Conservation (phyloP, 2,888 invertebrate species). For the Phrixothrix hirtus region DNA sequence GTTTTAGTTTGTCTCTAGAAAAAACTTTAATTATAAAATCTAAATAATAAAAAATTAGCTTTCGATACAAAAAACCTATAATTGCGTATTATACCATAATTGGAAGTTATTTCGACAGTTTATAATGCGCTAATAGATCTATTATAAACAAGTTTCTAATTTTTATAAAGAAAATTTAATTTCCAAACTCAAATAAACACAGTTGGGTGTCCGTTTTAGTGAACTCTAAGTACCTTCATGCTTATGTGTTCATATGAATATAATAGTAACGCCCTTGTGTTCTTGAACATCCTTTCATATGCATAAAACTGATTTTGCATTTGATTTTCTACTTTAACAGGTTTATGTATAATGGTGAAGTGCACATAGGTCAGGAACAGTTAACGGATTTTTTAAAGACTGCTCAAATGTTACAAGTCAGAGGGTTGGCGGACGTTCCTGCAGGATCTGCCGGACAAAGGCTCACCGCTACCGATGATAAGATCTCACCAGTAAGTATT, state of each 20-base stretch:
- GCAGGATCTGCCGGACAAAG: slow-evolving; percentile 55
- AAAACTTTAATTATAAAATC: no score
- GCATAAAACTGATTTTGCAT: not conserved
- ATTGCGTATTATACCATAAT: no score
- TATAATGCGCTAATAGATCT: no score
- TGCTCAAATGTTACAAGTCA: slow-evolving; percentile 84
- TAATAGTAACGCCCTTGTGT: no score
- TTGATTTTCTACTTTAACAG: slow-evolving; percentile 49
- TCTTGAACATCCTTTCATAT: not conserved
- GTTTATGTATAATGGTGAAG: slow-evolving; percentile 93
- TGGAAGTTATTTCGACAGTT: no score
- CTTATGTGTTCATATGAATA: no score
- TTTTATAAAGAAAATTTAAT: not conserved
- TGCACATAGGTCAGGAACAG: slow-evolving; percentile 86
- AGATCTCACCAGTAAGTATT: slow-evolving; percentile 74
- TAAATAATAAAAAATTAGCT: no score
- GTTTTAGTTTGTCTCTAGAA: no score
- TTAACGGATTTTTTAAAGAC: slow-evolving; percentile 84
- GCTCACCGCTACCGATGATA: slow-evolving; percentile 59
- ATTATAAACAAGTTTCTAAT: no score
- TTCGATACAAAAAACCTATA: no score
- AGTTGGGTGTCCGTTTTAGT: not conserved
- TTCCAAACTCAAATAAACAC: not conserved
- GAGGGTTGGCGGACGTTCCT: slow-evolving; percentile 82
- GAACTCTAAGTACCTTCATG: not conserved